These are phyloP conservation scores for human DNA, from an alignment of 2,113 vertebrate species.

Conservation along the genomic window GRCh38 chr2:168084501-168085000, in stretches of 20 bases:
- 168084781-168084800: not conserved
- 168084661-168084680: conserved; percentile 18
- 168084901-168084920: too few species aligned
- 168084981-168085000: too few species aligned
- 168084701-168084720: not conserved
- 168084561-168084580: not conserved
- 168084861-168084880: not conserved
- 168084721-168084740: not conserved
- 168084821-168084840: not conserved
- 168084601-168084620: not conserved
- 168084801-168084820: not conserved
- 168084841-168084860: not conserved
- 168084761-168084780: not conserved
- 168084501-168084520: not conserved
- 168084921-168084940: not conserved
- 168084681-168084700: not conserved
- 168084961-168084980: not conserved
- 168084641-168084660: not conserved
- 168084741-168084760: not conserved
- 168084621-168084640: not conserved
- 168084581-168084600: not conserved
- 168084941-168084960: not conserved
- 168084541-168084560: rapidly evolving
- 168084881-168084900: not conserved
- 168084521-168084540: not conserved